Base-by-base conservation (phyloP, 2,888 invertebrate genomes). In the Agrenia bidenticulata region DNA sequence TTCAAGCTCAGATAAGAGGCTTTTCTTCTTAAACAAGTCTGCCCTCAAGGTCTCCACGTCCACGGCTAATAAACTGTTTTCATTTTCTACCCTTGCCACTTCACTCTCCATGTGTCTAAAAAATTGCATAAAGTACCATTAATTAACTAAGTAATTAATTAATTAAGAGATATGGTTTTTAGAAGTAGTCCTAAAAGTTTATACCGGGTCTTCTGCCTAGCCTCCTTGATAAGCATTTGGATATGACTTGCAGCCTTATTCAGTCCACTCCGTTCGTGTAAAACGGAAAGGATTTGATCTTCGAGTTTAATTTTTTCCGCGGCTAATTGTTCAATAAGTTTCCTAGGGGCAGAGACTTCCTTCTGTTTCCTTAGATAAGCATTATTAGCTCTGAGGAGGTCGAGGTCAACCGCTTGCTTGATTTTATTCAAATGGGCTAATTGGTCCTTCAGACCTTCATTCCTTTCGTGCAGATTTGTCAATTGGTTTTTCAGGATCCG, bases 231-330 rank as follows among this genome's bases (percentile, higher is more conserved):
- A 39, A 73, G 66, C 5, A 59, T 37, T 19, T 78, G 85, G 80
- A 84, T 75, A 72, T 81, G 77, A 53, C 77, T 77, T 2, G 87
- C 85, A 0, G 87, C 86, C 77, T 89, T 89, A 75, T 89, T 87
- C 50, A 86, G 86, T 4, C 87, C 83, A 4, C 88, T 78, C 77
- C 88, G 86, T 13, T 88, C 87, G 76, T 89, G 88, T 1, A 90
- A 80, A 64, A 85, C 83, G 21, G 80, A 78, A 5, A 89, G 77
- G 32, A 89, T 85, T 51, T 84, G 81, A 64, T 88, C 86, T 78
- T 92, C 90, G 54, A 88, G 70, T 45, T 82, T 80, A 15, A 82
- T 77, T 77, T 88, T 89, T 54, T 81, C 80, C n/a, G 79, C 80
- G 0, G 77, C 73, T 56, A 84, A 80, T 65, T 83, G 84, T 15